A percentile compares a stretch with the other conserved stretches of the same genome.
These are phyloP conservation scores for Dicranocentrus wangi DNA, from an alignment of 2,888 invertebrate genomes.

Conservation along the genomic window DNA sequence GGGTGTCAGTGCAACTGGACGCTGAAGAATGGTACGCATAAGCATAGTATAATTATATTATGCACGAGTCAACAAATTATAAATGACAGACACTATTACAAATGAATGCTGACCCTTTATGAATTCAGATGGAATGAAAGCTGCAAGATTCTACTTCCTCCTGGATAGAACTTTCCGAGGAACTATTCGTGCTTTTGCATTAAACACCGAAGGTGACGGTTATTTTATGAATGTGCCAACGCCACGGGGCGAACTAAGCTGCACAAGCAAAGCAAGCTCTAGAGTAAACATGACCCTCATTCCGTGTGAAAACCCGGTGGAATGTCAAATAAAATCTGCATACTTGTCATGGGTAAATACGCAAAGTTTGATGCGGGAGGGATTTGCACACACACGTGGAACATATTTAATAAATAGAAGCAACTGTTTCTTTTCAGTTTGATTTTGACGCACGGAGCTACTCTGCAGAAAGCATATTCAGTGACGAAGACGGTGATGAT, in stretches of 20 bases:
- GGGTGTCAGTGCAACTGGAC: conserved; percentile 66
- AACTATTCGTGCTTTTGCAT: conserved; percentile 63
- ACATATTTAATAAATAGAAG: too few relatives aligned
- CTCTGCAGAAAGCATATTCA: conserved; percentile 62
- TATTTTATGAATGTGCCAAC: conserved; percentile 66
- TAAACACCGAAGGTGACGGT: conserved; percentile 65
- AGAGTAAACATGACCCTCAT: conserved; percentile 68
- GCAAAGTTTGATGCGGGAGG: too few relatives aligned
- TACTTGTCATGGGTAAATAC: conserved; percentile 58
- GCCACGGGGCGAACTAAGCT: conserved; percentile 65
- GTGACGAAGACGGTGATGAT: conserved; percentile 63
- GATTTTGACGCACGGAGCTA: conserved; percentile 64
- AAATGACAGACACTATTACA: too few relatives aligned
- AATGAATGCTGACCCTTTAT: too few relatives aligned
- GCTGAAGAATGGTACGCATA: conserved; percentile 56
- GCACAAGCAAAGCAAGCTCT: conserved; percentile 60
- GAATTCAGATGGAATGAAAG: conserved; percentile 58
- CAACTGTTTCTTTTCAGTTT: conserved; percentile 40
- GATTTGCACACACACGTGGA: too few relatives aligned
- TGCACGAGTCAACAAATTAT: too few relatives aligned
- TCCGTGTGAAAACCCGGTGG: conserved; percentile 67
- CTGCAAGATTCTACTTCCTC: conserved; percentile 65
- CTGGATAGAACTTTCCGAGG: conserved; percentile 63
- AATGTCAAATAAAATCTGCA: conserved; percentile 66
- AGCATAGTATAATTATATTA: neutral